Base-by-base conservation (phyloP, 2,113 vertebrate species). In the Pelobates fuscus region DNA sequence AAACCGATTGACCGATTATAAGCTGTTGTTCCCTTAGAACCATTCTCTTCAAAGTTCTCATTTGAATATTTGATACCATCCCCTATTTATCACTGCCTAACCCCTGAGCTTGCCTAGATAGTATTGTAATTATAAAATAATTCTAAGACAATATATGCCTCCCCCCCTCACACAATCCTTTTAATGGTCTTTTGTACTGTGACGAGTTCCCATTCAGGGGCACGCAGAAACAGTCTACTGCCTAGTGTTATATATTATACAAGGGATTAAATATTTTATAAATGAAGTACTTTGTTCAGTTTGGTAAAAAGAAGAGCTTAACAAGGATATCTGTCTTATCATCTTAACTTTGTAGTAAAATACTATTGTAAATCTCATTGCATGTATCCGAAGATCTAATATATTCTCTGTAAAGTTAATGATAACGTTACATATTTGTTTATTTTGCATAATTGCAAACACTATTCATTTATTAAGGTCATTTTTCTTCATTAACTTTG, bases 381-480 rank as follows among this genome's bases (percentile, higher is more conserved):
- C 54, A 43, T 76, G 63, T 60, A 67, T 76, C 49, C 41, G n/a
- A 76, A 55, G 72, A 76, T 76, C 72, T 67, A 67, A 76, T 76
- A 76, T 76, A 60, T 76, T 64, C 72, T 59, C 30, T 43, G 72
- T 67, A 67, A 76, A 67, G 63, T 60, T 76, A 76, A 76, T 60
- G 54, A 76, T 67, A 60, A 76, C 54, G 27, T 76, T 67, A 76
- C 72, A 67, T 76, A 76, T 76, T 76, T 76, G 72, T 76, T 76
- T 67, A 76, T 67, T 76, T 76, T 76, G 72, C 72, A 76, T 76
- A 76, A 76, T 76, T 76, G 72, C 41, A 24, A 58, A 76, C 62
- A 76, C 72, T 67, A 76, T 76, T 76, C 72, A 76, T 76, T 76
- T 76, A 76, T 76, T 76, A 76, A 76, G 64, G 72, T 76, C 72